phyloP scores from a whole-genome alignment of 2,113 vertebrate species.

The Eulacestoma nigropectus region DNA sequence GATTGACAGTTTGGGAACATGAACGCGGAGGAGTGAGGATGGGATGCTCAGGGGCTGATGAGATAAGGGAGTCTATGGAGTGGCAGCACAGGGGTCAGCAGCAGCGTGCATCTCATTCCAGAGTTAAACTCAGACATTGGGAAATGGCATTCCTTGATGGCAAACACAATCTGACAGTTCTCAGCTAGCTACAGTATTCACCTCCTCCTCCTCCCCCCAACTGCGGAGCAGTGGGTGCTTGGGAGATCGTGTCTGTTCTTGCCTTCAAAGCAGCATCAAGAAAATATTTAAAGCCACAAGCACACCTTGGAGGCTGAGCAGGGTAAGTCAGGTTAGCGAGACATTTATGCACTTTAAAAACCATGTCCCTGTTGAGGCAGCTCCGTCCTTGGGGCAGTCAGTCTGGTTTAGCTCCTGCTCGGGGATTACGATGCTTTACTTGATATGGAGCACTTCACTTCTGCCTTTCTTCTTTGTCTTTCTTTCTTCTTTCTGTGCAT shows the following conservation, averaged over 20 bases:
- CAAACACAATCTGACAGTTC: conserved; percentile 67
- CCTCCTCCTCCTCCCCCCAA: conserved; percentile 25
- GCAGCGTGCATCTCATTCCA: conserved; percentile 57
- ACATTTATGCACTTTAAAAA: neutral
- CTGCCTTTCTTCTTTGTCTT: neutral
- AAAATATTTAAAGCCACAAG: conserved; percentile 55
- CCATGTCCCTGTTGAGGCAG: neutral
- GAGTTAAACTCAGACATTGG: conserved; percentile 53
- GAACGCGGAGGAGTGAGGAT: conserved; percentile 56
- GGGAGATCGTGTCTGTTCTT: conserved; percentile 54
- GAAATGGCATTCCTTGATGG: conserved; percentile 67
- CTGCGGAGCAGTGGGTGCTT: neutral
- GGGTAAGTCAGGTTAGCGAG: neutral
- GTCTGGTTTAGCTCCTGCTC: neutral
- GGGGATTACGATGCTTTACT: neutral
- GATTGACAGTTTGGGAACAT: conserved; percentile 65
- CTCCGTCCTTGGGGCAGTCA: neutral
- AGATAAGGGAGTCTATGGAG: conserved; percentile 53
- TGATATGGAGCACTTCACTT: neutral
- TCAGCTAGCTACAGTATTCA: conserved; percentile 39
- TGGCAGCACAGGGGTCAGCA: conserved; percentile 55
- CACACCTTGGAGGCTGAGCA: conserved; percentile 28
- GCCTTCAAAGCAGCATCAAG: conserved; percentile 46
- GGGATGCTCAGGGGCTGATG: conserved; percentile 47
- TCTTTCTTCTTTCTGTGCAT: neutral